phyloP scores from a whole-genome alignment of 2,888 invertebrate genomes.

The Lottia scabra region DNA sequence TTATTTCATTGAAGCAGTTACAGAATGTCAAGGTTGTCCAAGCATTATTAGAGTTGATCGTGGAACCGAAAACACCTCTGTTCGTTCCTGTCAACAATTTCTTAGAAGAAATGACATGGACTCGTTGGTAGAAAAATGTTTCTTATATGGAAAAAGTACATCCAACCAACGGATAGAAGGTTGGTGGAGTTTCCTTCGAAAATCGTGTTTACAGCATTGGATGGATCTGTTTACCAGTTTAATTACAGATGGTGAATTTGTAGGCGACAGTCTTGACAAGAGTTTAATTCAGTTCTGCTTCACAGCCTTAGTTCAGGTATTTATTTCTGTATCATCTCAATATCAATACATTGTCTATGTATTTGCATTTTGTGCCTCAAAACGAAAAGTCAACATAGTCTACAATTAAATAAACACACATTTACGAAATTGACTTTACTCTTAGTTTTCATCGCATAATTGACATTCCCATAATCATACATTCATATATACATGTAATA shows the following conservation, averaged over 20 bases:
- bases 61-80: neutral
- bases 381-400: too few species aligned
- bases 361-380: too few species aligned
- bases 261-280: neutral
- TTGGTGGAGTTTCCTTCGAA: neutral
- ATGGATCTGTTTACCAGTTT: neutral
- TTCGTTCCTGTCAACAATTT: neutral
- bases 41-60: neutral
- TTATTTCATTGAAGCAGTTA: neutral
- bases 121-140: neutral
- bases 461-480: too few species aligned
- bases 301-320: neutral
- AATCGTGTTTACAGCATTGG: neutral
- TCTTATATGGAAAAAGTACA: neutral
- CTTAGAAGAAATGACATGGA: neutral
- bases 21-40: neutral
- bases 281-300: neutral
- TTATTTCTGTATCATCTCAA: neutral
- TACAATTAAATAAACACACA: too few species aligned
- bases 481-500: too few species aligned
- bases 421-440: too few species aligned
- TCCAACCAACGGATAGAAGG: neutral
- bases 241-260: neutral
- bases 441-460: too few species aligned
- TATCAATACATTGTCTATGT: too few species aligned